These are phyloP conservation scores for Acromyrmex echinatior DNA, from an alignment of 1,140 invertebrate species.

Conservation along the genomic window DNA sequence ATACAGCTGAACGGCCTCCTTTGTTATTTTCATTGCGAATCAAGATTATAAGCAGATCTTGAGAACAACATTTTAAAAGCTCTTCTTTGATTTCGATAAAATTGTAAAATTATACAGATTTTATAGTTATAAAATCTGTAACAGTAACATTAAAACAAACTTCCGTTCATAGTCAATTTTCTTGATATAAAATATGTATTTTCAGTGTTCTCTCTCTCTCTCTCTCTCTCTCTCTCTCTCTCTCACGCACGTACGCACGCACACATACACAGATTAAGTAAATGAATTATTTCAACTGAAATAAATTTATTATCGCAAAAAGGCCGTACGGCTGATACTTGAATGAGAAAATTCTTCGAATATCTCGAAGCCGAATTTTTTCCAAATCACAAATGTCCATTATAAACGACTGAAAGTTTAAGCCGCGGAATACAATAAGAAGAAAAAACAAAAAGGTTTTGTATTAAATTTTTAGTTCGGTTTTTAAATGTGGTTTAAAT, in stretches of 20 bases:
- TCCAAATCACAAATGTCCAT: conserved; percentile 25
- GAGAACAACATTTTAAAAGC: not conserved
- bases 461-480: not conserved
- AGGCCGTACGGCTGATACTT: not conserved
- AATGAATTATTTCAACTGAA: conserved; percentile 29
- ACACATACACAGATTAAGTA: too few relatives aligned
- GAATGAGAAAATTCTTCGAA: conserved; percentile 23
- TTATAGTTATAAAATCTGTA: not conserved
- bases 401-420: conserved; percentile 11
- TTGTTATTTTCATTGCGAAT: conserved; percentile 9
- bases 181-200: conserved; percentile 40
- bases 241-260: too few relatives aligned
- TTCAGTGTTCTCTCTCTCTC: not conserved
- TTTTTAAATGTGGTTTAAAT: conserved; percentile 28
- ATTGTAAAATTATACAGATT: too few relatives aligned
- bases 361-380: conserved; percentile 14
- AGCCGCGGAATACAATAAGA: not conserved
- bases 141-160: conserved; percentile 37
- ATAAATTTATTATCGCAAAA: conserved; percentile 23
- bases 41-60: conserved; percentile 29
- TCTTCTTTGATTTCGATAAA: conserved; percentile 2
- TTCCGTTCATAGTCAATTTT: not conserved
- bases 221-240: too few relatives aligned
- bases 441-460: not conserved
- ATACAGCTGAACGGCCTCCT: conserved; percentile 13